A percentile compares a stretch with the other conserved stretches of the same genome.
These are phyloP conservation scores for Drosophila mimetica DNA, from an alignment of 2,888 invertebrate genomes.

Conservation along the genomic window DNA sequence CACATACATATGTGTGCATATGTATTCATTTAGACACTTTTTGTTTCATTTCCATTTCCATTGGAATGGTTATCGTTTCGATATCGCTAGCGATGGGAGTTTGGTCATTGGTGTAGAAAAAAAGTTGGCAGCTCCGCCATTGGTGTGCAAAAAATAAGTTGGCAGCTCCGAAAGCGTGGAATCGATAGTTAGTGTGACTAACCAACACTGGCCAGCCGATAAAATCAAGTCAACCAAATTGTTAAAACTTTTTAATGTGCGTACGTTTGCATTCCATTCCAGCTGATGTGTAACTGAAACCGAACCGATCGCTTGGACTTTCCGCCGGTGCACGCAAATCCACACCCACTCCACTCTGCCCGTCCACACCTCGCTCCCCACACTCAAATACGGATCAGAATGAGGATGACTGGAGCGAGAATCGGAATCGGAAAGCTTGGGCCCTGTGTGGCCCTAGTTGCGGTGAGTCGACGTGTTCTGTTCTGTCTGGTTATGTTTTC, in stretches of 20 bases:
- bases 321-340: constrained; percentile 42
- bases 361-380: constrained; percentile 18
- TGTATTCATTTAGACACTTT: constrained; percentile 43
- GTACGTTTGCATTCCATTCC: constrained; percentile 63
- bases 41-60: constrained; percentile 60
- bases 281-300: constrained; percentile 64
- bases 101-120: neutral
- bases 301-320: constrained; percentile 40
- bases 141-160: no score
- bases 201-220: constrained; percentile 47
- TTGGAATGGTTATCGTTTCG: constrained; percentile 16
- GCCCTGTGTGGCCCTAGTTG: constrained; percentile 66
- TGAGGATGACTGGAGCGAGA: constrained; percentile 57
- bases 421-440: constrained; percentile 54
- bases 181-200: no score
- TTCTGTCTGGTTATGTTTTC: constrained; percentile 14
- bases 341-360: constrained; percentile 31
- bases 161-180: no score
- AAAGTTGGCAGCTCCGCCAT: no score
- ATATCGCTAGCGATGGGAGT: constrained; percentile 12
- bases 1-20: constrained; percentile 58
- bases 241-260: constrained; percentile 53
- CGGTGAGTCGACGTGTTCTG: constrained; percentile 75
- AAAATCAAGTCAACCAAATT: constrained; percentile 64
- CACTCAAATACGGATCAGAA: constrained; percentile 8